Conservation (phyloP, 2,888 invertebrate species). For the Ypsolopha scabrella region DNA sequence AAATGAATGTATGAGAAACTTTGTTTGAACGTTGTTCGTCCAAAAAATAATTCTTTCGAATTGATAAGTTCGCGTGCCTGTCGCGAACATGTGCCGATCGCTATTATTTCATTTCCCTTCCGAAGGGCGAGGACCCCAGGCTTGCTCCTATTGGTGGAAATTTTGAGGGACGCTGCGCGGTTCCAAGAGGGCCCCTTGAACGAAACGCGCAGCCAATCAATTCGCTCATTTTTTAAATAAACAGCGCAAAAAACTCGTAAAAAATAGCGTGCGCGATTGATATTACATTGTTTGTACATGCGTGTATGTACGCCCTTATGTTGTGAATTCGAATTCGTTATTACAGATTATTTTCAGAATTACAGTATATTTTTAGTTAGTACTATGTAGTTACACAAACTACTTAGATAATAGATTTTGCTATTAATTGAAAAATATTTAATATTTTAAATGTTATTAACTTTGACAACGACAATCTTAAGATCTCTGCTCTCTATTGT, state of each 20-base stretch:
- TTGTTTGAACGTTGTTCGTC: too few relatives aligned
- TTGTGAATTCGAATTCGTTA: not conserved
- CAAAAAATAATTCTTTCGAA: too few relatives aligned
- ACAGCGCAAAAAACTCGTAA: conserved; percentile 51
- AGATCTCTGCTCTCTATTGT: too few relatives aligned
- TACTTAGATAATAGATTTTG: too few relatives aligned
- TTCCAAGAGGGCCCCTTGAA: conserved; percentile 24
- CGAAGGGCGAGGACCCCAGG: conserved; percentile 57
- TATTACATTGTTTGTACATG: not conserved
- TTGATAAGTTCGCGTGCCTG: not conserved
- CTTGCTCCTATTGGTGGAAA: conserved; percentile 39
- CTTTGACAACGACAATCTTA: too few relatives aligned
- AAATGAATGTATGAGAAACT: too few relatives aligned
- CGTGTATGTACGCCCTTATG: not conserved
- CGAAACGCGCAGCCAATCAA: conserved; percentile 63
- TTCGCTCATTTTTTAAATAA: conserved; percentile 66
- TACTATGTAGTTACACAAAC: too few relatives aligned
- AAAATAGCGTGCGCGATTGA: conserved; percentile 29
- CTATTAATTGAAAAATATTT: too few relatives aligned
- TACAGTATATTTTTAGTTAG: too few relatives aligned
- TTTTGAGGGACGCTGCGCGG: conserved; percentile 21
- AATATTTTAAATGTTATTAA: too few relatives aligned
- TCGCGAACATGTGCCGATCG: not conserved
- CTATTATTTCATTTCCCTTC: not conserved
- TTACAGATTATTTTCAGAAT: too few relatives aligned